Evolutionary conservation across 2,888 invertebrate genomes (phyloP).

Genomic region (Drosophila emarginata): DNA sequence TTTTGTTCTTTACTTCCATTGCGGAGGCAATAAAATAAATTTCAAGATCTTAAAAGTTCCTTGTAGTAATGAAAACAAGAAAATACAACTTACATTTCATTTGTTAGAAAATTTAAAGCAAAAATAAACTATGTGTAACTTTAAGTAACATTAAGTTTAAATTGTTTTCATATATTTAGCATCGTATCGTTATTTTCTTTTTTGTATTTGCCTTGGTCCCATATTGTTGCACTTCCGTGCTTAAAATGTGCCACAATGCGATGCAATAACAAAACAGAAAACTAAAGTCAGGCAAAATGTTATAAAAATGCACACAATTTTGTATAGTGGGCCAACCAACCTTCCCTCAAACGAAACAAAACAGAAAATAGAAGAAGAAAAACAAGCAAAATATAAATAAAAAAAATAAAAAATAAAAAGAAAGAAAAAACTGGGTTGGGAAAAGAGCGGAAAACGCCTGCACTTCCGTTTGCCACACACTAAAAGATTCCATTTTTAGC

Average conservation of each 20-base stretch:
- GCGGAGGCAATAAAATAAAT: conserved; percentile 73
- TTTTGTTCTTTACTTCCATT: conserved; percentile 36
- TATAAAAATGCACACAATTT: conserved; percentile 72
- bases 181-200: conserved; percentile 1
- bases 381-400: conserved; percentile 12
- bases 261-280: conserved; percentile 18
- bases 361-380: neutral
- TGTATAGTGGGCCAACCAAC: conserved; percentile 60
- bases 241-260: conserved; percentile 49
- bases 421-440: conserved; percentile 57
- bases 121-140: neutral
- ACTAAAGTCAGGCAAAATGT: conserved; percentile 18
- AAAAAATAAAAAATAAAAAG: conserved; percentile 13
- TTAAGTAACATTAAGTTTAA: neutral
- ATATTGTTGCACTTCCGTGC: conserved; percentile 70
- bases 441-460: conserved; percentile 73
- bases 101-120: neutral
- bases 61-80: conserved; percentile 25
- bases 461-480: conserved; percentile 64
- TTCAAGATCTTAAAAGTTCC: conserved; percentile 44
- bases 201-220: conserved; percentile 39
- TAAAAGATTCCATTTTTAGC: conserved; percentile 30
- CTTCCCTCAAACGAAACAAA: conserved; percentile 30
- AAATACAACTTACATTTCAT: conserved; percentile 4
- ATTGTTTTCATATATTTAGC: neutral